These are phyloP conservation scores for Leptinotarsa peninsularis DNA, from an alignment of 2,888 invertebrate species.

Conservation along the genomic window DNA sequence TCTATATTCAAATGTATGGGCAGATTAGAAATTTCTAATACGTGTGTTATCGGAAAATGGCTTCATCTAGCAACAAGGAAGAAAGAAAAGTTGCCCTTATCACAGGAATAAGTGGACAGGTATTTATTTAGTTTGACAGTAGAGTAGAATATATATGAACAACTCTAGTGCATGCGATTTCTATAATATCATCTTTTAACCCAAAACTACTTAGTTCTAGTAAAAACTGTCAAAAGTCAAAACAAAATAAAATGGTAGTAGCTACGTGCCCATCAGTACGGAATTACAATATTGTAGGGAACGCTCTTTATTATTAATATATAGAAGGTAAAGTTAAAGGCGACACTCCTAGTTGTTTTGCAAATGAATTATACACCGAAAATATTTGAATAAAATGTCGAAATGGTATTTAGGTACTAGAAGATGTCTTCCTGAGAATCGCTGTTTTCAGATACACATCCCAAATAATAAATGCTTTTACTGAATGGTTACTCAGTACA, in stretches of 20 bases:
- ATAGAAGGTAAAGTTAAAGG: no score
- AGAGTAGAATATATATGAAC: neutral
- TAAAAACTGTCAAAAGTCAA: conserved; percentile 9
- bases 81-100: conserved; percentile 84
- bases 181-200: neutral
- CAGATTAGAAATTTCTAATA: no score
- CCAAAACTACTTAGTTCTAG: neutral
- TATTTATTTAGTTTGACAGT: conserved; percentile 63
- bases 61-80: conserved; percentile 19
- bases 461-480: no score
- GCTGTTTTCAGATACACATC: no score
- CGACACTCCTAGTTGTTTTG: no score
- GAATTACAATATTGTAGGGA: no score
- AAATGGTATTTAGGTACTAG: no score
- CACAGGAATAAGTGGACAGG: conserved; percentile 98
- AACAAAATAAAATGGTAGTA: neutral
- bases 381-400: no score
- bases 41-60: conserved; percentile 29
- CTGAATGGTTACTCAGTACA: no score
- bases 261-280: neutral
- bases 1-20: neutral
- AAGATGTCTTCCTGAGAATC: no score
- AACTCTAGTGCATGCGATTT: neutral
- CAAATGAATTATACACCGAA: no score
- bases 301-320: no score